Percentiles rank a stretch among this genome's conserved stretches.
Conservation (phyloP, 2,797 vertebrate species). For the Enoplosus armatus region DNA sequence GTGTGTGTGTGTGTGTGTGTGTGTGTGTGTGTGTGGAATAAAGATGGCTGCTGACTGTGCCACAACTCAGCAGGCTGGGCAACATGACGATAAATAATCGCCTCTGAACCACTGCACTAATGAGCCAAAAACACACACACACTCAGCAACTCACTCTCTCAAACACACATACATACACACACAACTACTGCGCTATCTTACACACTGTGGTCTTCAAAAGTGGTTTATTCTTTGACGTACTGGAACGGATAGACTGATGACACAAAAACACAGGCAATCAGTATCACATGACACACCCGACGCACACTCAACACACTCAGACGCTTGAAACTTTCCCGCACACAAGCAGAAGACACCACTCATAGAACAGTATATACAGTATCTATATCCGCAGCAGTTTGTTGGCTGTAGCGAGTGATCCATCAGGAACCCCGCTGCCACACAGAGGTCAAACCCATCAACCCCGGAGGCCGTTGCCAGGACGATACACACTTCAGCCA, state of each 20-base stretch:
- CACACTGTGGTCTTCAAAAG: background rate
- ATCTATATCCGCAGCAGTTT: constrained; percentile 52
- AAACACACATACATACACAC: constrained; percentile 7
- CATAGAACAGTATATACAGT: constrained; percentile 32
- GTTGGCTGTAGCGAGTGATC: constrained; percentile 69
- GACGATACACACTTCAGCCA: constrained; percentile 64
- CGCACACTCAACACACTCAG: constrained; percentile 11
- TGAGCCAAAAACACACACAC: constrained; percentile 64
- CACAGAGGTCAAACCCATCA: constrained; percentile 82
- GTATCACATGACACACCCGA: constrained; percentile 12
- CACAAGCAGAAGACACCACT: constrained; percentile 35
- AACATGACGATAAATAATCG: constrained; percentile 78
- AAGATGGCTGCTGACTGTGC: constrained; percentile 75
- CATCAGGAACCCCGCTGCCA: constrained; percentile 75
- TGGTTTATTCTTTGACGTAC: constrained; percentile 41
- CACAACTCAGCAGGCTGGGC: constrained; percentile 74
- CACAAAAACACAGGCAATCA: constrained; percentile 23
- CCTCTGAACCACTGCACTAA: constrained; percentile 72
- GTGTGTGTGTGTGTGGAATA: constrained; percentile 14
- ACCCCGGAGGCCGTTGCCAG: constrained; percentile 76
- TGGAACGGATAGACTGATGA: constrained; percentile 5
- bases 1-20: background rate
- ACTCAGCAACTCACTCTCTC: constrained; percentile 3
- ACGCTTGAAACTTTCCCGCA: constrained; percentile 8
- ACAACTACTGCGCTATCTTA: background rate